A percentile compares a stretch with the other conserved stretches of the same genome.
Conservation (phyloP, 2,888 invertebrate species). For the Holacanthella duospinosa region DNA sequence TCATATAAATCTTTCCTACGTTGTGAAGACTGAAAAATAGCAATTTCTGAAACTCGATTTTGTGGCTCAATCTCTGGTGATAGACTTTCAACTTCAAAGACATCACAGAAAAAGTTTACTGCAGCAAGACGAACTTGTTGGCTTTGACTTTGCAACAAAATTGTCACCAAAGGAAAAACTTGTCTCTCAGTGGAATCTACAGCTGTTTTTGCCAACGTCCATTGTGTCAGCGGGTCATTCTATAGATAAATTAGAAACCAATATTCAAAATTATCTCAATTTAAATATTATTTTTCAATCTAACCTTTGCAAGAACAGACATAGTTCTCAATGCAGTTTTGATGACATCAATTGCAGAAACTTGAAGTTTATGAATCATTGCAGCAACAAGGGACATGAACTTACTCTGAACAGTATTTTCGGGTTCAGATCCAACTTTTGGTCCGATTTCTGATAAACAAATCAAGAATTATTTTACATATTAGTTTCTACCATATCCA, state of each 20-base stretch:
- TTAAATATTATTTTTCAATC: neutral
- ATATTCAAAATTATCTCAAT: neutral
- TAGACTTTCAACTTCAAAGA: neutral
- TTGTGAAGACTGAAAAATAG: neutral
- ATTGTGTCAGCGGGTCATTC: slow-evolving; percentile 3
- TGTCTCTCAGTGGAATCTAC: neutral
- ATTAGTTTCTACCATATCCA: neutral
- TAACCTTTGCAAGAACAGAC: neutral
- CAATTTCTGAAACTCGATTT: neutral
- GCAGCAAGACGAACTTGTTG: neutral
- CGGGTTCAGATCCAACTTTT: slow-evolving; percentile 10
- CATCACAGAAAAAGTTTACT: slow-evolving; percentile 1
- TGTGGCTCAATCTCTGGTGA: neutral
- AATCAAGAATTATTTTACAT: neutral
- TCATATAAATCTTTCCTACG: neutral
- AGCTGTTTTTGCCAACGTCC: neutral
- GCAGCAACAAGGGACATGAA: slow-evolving; percentile 30
- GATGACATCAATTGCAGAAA: neutral
- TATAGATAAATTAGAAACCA: neutral
- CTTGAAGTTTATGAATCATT: neutral
- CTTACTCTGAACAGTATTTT: slow-evolving; percentile 12
- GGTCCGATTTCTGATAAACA: slow-evolving; percentile 11
- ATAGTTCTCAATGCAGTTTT: neutral
- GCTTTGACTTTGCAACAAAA: neutral
- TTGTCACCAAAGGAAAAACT: neutral